Conservation (phyloP, 2,797 vertebrate genomes). For the Gymnodraco acuticeps region DNA sequence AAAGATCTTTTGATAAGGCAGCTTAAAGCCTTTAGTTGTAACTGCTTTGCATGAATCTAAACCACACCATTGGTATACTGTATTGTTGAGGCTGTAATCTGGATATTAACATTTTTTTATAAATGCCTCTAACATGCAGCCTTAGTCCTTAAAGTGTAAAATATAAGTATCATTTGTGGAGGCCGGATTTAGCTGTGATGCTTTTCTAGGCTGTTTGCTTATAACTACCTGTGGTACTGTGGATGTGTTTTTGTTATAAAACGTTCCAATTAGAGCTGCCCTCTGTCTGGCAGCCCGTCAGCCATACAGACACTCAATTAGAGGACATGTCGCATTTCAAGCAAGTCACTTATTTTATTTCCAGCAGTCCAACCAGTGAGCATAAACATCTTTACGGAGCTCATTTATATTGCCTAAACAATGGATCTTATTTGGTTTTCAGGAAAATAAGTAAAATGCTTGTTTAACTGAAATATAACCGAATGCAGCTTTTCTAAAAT, state of each 20-base stretch:
- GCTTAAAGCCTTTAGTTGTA: not conserved
- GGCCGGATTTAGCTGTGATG: not conserved
- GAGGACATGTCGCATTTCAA: slow-evolving; percentile 36
- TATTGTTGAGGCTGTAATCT: not conserved
- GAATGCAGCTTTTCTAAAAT: not conserved
- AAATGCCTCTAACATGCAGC: not conserved
- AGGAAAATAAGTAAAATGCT: not conserved
- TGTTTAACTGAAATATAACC: too few species aligned
- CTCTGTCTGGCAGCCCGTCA: slow-evolving; percentile 59
- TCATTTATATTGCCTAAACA: not conserved
- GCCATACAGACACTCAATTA: slow-evolving; percentile 45
- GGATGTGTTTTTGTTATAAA: slow-evolving; percentile 45
- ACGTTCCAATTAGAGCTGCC: slow-evolving; percentile 69
- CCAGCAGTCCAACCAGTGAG: slow-evolving; percentile 17
- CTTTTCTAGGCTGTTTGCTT: slow-evolving; percentile 16
- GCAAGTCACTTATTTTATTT: slow-evolving; percentile 31
- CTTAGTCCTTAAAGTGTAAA: not conserved
- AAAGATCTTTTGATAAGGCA: slow-evolving; percentile 19
- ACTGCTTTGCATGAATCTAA: not conserved
- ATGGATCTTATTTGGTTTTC: not conserved
- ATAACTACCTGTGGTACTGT: slow-evolving; percentile 15
- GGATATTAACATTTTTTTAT: not conserved
- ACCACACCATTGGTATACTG: not conserved
- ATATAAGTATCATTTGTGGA: not conserved
- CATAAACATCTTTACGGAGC: slow-evolving; percentile 11